Evolutionary conservation across 2,888 invertebrate genomes (phyloP).

Genomic region (Holacanthella duospinosa): DNA sequence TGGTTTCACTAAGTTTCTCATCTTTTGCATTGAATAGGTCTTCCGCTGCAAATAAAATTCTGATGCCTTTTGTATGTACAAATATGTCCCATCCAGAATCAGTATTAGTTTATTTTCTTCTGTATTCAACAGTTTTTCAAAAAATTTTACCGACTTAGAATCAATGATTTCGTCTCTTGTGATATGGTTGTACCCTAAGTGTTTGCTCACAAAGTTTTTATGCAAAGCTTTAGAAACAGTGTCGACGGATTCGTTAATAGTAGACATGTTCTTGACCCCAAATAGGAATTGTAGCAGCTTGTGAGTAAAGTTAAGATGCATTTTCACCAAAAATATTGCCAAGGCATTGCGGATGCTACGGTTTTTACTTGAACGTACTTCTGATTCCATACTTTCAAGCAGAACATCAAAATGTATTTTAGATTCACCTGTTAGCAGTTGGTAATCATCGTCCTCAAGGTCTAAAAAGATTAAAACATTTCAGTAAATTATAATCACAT

Average conservation of each 20-base stretch:
- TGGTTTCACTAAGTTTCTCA: slow-evolving; percentile 9
- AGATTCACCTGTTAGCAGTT: too few relatives aligned
- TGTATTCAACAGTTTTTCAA: background rate
- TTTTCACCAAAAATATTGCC: slow-evolving; percentile 15
- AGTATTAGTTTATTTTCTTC: background rate
- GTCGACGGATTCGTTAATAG: slow-evolving; percentile 7
- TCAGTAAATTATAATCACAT: too few relatives aligned
- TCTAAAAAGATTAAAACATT: too few relatives aligned
- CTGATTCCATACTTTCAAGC: too few relatives aligned
- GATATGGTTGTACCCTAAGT: slow-evolving; percentile 9
- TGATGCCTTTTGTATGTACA: slow-evolving; percentile 8
- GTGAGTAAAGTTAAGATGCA: slow-evolving; percentile 15
- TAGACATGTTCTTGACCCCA: slow-evolving; percentile 6
- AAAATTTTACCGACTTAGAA: background rate
- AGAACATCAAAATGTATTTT: too few relatives aligned
- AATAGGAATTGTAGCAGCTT: slow-evolving; percentile 11
- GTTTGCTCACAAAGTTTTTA: slow-evolving; percentile 11
- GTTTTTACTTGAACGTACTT: background rate
- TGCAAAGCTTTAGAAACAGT: slow-evolving; percentile 9
- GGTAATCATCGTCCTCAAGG: too few relatives aligned
- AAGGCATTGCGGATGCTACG: slow-evolving; percentile 12
- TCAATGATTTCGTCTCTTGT: background rate
- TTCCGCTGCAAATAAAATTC: slow-evolving; percentile 5
- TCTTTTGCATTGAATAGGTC: slow-evolving; percentile 12
- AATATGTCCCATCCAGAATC: slow-evolving; percentile 13